Evolutionary conservation across 1,140 invertebrate genomes (phyloP).

Genomic region (Diorhabda elongata): DNA sequence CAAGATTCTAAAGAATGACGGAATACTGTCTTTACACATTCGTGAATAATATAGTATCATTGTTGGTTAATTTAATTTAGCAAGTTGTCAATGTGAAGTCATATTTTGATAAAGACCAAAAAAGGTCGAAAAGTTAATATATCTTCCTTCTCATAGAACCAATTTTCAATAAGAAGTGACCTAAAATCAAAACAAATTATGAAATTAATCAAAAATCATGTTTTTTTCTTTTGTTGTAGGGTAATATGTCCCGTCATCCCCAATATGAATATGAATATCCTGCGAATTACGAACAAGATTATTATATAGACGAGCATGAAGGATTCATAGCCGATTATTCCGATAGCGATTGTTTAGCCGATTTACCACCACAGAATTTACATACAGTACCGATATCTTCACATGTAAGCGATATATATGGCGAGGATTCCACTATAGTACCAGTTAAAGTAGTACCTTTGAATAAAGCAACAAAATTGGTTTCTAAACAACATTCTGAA

Average conservation of each 20-base stretch:
- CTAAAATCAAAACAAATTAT: too few species aligned
- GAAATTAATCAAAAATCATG: too few species aligned
- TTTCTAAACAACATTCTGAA: neutral
- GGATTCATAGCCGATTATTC: neutral
- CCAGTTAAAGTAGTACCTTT: neutral
- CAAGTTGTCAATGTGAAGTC: too few species aligned
- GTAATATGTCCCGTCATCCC: constrained; percentile 6
- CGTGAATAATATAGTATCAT: too few species aligned
- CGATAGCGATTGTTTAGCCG: constrained; percentile 1
- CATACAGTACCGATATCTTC: neutral
- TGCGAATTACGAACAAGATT: neutral
- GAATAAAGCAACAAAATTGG: neutral
- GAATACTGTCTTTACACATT: too few species aligned
- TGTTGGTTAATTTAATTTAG: too few species aligned
- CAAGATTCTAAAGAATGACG: too few species aligned
- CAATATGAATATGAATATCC: neutral
- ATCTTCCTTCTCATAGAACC: too few species aligned
- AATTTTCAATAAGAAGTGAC: too few species aligned
- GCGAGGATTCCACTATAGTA: neutral
- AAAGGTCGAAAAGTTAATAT: too few species aligned
- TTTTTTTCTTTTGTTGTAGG: neutral
- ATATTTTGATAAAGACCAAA: too few species aligned
- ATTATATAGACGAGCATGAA: constrained; percentile 5
- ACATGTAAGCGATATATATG: neutral
- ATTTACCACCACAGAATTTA: neutral